Base-by-base conservation (phyloP, 1,140 invertebrate species). In the Metopolophium dirhodum region DNA sequence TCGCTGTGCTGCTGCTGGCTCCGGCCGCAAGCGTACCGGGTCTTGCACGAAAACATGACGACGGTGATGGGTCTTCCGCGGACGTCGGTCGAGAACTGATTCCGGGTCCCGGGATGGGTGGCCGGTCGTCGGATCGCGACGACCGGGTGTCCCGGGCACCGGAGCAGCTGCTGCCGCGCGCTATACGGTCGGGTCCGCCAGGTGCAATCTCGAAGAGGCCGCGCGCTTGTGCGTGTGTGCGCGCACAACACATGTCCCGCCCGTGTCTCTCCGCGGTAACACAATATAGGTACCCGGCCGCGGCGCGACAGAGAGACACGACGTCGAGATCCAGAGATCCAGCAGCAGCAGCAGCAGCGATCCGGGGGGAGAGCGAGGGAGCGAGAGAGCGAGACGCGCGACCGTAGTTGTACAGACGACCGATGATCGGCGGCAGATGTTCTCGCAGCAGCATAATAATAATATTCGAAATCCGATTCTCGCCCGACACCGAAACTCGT, bases 11-110 rank as follows among this genome's bases (percentile, higher is more conserved):
- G 41, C 47, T n/a, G 87, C 22, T 22, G 45, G 41, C 35, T 61
- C 41, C 49, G 61, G 37, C 93, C 93, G 85, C 83, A 93, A 22
- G 89, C 93, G 86, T 90, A 83, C 61, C 86, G 45, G 47, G 93
- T 83, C 87, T 90, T 93, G 82, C 86, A 90, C 26, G 93, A 90
- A 51, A 93, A 93, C 93, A 93, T 90, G 20, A 26, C 35, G 51
- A 23, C 22, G 54, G 68, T 3, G 94, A 93, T 93, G 88, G 22
- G 51, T n/a, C 49, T 35, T 51, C 45, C 77, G 26, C 91, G 82
- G 49, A 77, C 49, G 49, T 14, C 77, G 8, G 82, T 51, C 30
- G 11, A 41, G 91, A 93, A 93, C 91, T 93, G 91, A 93, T 93
- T 83, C 45, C 49, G 18, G 82, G n/a, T 92, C 23, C 35, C 45